Conservation (phyloP, 2,113 vertebrate genomes). For the Oryzias melastigma region DNA sequence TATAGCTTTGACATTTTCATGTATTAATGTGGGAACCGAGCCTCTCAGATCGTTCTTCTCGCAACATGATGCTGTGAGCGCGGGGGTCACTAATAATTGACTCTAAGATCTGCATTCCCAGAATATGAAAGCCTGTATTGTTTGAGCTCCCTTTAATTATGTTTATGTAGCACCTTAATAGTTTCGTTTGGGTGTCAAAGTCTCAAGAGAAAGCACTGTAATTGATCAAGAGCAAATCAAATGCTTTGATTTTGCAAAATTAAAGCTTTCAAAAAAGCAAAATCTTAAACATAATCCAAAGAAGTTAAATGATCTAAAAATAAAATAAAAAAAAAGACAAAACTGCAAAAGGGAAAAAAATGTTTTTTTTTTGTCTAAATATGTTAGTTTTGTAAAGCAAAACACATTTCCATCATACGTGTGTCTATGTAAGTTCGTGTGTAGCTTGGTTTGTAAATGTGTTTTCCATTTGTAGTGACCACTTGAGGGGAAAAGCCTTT, state of each 20-base stretch:
- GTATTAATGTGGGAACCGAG: conserved; percentile 61
- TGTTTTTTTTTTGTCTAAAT: no score
- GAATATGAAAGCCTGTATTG: conserved; percentile 44
- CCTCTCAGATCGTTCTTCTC: conserved; percentile 60
- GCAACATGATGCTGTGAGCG: conserved; percentile 29
- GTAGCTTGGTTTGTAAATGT: neutral
- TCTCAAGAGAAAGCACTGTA: conserved; percentile 5
- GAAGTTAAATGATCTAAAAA: no score
- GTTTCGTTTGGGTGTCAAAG: conserved; percentile 41
- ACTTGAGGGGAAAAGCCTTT: neutral
- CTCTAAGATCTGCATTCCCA: conserved; percentile 14
- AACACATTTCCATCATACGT: no score
- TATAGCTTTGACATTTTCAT: conserved; percentile 74
- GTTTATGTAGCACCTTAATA: conserved; percentile 51
- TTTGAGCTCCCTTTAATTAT: conserved; percentile 52
- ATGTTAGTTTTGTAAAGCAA: no score
- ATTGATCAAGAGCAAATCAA: conserved; percentile 16
- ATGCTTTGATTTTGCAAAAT: no score
- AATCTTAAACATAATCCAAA: no score
- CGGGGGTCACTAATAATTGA: conserved; percentile 45
- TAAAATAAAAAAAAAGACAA: no score
- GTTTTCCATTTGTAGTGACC: neutral
- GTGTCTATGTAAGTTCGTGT: no score
- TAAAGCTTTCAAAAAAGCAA: no score
- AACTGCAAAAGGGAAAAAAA: no score